Base-by-base conservation (phyloP, 2,113 vertebrate species). In the Vimba vimba region DNA sequence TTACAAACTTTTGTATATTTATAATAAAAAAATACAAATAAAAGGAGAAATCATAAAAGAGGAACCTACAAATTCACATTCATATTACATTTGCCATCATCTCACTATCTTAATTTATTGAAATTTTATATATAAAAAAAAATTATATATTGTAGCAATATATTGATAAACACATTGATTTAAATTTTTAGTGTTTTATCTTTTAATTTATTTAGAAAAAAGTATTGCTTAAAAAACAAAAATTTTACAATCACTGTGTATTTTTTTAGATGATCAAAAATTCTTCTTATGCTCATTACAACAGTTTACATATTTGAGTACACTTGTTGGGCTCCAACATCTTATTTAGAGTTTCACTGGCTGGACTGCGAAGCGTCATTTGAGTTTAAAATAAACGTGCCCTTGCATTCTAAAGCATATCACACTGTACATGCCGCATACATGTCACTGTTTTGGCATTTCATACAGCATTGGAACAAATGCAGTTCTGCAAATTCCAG, bases 401-500 rank as follows among this genome's bases (percentile, higher is more conserved):
- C 19, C 19, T 57, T 76, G 12, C 59, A 80, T 80, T 79, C 59
- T 80, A 8, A 47, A 45, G 13, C 13, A 11, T 30, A 64, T 12
- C 21, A 60, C 21, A 6, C 21, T 10, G 21, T 1, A 39, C 30
- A 55, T 55, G 43, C 30, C n/a, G n/a, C 55, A 80, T 45, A n/a
- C 77, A 62, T 64, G 45, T 76, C 73, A 76, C 23, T 17, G 73
- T 47, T 50, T 27, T 50, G 73, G 73, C 43, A 50, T 57, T 77
- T 57, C 45, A 23, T 50, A 47, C 36, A 33, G 62, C 62, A n/a
- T 69, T 33, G 6, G 25, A 82, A 82, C 21, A 30, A 30, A 33
- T 23, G 27, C 17, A 23, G 13, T 33, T 13, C 25, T 68, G 15
- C 25, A 52, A 30, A 68, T 52, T 55, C 68, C 1, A 68, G 4